Percentiles rank a stretch among this genome's conserved stretches.
Evolutionary conservation across 1,140 invertebrate species (phyloP).

Genomic region (Aphelenchoides besseyi): DNA sequence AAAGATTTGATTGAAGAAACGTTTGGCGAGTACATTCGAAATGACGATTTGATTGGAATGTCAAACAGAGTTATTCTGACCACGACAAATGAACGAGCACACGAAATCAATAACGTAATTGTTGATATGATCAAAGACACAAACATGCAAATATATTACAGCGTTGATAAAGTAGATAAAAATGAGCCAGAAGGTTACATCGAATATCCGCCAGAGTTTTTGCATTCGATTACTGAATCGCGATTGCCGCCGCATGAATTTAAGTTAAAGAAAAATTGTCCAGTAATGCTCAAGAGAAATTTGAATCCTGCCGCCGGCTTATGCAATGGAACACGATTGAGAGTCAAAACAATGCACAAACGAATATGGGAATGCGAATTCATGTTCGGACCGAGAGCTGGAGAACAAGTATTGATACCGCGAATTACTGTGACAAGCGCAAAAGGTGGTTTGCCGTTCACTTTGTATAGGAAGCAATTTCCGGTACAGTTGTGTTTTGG

Average conservation of each 20-base stretch:
- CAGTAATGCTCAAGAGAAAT: constrained; percentile 64
- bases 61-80: constrained; percentile 15
- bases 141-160: not conserved
- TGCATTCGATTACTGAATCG: constrained; percentile 44
- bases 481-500: not conserved
- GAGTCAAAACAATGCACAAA: not conserved
- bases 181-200: constrained; percentile 16
- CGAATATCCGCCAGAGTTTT: no score
- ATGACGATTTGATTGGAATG: not conserved
- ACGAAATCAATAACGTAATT: not conserved
- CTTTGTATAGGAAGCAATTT: no score
- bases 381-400: not conserved
- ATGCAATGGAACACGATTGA: constrained; percentile 19
- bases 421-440: not conserved
- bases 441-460: not conserved
- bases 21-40: constrained; percentile 5
- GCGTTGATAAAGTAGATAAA: not conserved
- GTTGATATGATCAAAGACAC: not conserved
- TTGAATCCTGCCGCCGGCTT: constrained; percentile 52
- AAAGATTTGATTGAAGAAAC: constrained; percentile 14
- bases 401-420: constrained; percentile 5
- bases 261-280: constrained; percentile 58
- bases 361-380: not conserved
- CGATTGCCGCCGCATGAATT: constrained; percentile 63
- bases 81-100: not conserved